Evolutionary conservation across 2,888 invertebrate genomes (phyloP).

Genomic region (Drosophila niveifrons): DNA sequence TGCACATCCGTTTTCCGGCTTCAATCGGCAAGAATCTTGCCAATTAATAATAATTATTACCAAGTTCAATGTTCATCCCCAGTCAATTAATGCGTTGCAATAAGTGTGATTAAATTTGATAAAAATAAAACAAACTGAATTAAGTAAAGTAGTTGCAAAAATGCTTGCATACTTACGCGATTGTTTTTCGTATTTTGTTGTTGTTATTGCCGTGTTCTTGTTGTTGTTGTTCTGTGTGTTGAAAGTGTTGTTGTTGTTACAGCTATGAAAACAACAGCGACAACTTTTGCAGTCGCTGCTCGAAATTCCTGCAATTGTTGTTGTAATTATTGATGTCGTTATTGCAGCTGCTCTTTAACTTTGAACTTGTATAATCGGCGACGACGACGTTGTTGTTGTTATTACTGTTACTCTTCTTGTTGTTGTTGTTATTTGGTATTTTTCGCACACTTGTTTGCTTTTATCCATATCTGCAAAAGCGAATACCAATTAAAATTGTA

Average conservation of each 20-base stretch:
- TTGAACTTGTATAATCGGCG: constrained; percentile 21
- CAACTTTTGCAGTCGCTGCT: constrained; percentile 28
- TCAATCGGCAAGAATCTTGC: neutral
- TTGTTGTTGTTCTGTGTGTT: constrained; percentile 26
- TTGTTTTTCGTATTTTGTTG: constrained; percentile 50
- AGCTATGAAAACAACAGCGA: constrained; percentile 42
- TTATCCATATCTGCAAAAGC: constrained; percentile 62
- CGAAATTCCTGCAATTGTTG: constrained; percentile 35
- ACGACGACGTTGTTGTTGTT: constrained; percentile 42
- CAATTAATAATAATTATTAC: constrained; percentile 1
- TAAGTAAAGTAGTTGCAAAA: constrained; percentile 17
- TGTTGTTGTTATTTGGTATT: constrained; percentile 40
- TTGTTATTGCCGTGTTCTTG: constrained; percentile 26
- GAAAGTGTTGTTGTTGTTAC: constrained; percentile 35
- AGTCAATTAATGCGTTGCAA: neutral
- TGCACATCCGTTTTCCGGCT: neutral
- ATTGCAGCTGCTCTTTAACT: constrained; percentile 7
- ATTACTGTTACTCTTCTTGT: constrained; percentile 38
- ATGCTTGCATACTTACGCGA: constrained; percentile 58
- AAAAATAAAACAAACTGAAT: constrained; percentile 26
- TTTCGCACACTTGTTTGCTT: constrained; percentile 54
- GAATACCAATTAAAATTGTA: constrained; percentile 14
- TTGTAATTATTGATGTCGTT: constrained; percentile 38
- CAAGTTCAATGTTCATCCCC: neutral
- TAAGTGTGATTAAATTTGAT: constrained; percentile 32